These are phyloP conservation scores for Cylas formicarius DNA, from an alignment of 1,140 invertebrate species.

Conservation along the genomic window DNA sequence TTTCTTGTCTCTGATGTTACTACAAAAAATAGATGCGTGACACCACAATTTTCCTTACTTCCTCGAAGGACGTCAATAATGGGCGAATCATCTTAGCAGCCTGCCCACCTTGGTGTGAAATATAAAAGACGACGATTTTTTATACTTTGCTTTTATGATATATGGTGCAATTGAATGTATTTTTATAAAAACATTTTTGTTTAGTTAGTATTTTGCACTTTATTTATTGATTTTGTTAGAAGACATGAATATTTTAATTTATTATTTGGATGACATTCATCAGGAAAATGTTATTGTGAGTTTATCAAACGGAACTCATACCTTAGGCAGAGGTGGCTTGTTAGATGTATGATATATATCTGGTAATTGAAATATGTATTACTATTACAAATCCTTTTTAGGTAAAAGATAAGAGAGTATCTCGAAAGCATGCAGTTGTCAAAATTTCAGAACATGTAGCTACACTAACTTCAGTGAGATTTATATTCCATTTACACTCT, in stretches of 20 bases:
- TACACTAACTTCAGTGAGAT: conserved; percentile 24
- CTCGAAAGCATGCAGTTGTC: conserved; percentile 25
- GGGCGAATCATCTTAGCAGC: not conserved
- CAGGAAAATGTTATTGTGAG: not conserved
- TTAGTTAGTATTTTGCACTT: not conserved
- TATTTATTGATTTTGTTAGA: too few species aligned
- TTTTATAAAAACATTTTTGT: not conserved
- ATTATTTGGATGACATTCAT: conserved; percentile 5
- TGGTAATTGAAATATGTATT: conserved; percentile 3
- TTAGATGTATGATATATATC: conserved; percentile 24
- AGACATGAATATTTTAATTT: conserved; percentile 10
- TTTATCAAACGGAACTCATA: conserved; percentile 21
- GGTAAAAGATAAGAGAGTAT: conserved; percentile 28
- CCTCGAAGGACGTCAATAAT: not conserved
- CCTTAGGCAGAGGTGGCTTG: conserved; percentile 21
- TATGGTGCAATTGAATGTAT: not conserved
- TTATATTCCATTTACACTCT: conserved; percentile 1
- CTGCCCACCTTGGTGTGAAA: not conserved
- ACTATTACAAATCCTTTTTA: conserved; percentile 13
- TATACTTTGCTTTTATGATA: not conserved
- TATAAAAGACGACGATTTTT: not conserved
- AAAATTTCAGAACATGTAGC: conserved; percentile 11
- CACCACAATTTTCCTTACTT: too few species aligned
- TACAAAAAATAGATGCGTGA: too few species aligned
- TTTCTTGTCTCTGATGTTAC: too few species aligned